Percentiles rank a stretch among this genome's conserved stretches.
Conservation (phyloP, 2,888 invertebrate genomes). For the Adela reaumurella region DNA sequence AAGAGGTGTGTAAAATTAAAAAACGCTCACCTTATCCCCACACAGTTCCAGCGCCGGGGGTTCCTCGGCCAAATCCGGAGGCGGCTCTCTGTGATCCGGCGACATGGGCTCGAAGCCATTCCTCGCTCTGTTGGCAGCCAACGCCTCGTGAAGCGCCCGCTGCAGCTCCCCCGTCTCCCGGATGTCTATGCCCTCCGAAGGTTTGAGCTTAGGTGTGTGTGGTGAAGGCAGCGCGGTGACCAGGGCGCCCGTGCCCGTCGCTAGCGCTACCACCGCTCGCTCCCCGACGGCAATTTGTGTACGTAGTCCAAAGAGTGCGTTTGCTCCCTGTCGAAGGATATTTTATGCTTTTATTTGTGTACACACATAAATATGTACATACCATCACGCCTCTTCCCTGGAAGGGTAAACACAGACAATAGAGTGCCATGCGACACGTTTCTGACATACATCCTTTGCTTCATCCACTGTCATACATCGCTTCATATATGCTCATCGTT, state of each 20-base stretch:
- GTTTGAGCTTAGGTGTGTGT: conserved; percentile 36
- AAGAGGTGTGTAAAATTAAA: background rate
- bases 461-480: too few species aligned
- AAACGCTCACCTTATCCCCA: conserved; percentile 26
- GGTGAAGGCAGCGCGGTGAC: conserved; percentile 72
- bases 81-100: conserved; percentile 20
- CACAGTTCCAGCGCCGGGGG: conserved; percentile 65
- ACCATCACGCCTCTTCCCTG: too few species aligned
- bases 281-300: conserved; percentile 83
- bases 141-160: conserved; percentile 38
- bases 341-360: too few species aligned
- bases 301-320: conserved; percentile 85
- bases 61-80: conserved; percentile 28
- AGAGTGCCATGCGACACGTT: too few species aligned
- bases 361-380: too few species aligned
- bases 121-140: conserved; percentile 34
- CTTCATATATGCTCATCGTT: too few species aligned
- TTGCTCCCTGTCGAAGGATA: conserved; percentile 78
- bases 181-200: conserved; percentile 8
- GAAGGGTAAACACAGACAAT: too few species aligned
- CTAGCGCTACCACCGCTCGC: conserved; percentile 81
- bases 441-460: too few species aligned
- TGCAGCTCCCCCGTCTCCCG: conserved; percentile 38
- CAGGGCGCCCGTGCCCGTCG: conserved; percentile 82
- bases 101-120: conserved; percentile 35